Conservation (phyloP, 2,888 invertebrate genomes). For the Ormyrus nitidulus region DNA sequence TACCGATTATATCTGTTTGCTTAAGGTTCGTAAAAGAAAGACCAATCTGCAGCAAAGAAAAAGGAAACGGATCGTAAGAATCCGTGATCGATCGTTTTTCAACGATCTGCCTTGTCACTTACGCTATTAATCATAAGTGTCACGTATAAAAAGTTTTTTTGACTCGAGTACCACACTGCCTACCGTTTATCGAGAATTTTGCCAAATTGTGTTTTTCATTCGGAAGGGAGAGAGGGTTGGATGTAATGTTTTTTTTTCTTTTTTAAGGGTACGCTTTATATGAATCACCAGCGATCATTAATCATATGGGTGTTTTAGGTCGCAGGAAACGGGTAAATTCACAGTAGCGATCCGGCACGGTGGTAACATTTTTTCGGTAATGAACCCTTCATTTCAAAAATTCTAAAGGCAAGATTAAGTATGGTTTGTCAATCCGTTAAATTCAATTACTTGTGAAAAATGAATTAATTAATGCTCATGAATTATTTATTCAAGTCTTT, state of each 20-base stretch:
- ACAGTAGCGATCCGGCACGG: background rate
- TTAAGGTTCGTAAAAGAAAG: background rate
- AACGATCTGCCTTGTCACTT: slow-evolving; percentile 50
- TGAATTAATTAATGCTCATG: too few relatives aligned
- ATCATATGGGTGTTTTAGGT: slow-evolving; percentile 43
- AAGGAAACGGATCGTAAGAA: slow-evolving; percentile 26
- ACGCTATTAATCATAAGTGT: slow-evolving; percentile 53
- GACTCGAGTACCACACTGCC: slow-evolving; percentile 35
- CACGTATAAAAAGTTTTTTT: slow-evolving; percentile 47
- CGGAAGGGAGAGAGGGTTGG: slow-evolving; percentile 56
- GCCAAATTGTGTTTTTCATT: slow-evolving; percentile 56
- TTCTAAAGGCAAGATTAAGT: background rate
- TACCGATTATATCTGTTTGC: background rate
- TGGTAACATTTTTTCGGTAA: background rate
- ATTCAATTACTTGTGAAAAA: background rate
- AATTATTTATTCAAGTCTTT: too few relatives aligned
- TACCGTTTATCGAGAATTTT: slow-evolving; percentile 57
- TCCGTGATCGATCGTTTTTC: slow-evolving; percentile 47
- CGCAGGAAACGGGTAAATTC: slow-evolving; percentile 35
- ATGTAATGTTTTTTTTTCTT: slow-evolving; percentile 20
- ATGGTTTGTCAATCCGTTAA: slow-evolving; percentile 2
- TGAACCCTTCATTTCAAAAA: slow-evolving; percentile 33
- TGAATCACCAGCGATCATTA: slow-evolving; percentile 55
- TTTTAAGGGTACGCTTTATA: slow-evolving; percentile 25
- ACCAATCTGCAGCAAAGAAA: background rate